These are phyloP conservation scores for Eledone cirrhosa DNA, from an alignment of 2,888 invertebrate species.

Conservation along the genomic window DNA sequence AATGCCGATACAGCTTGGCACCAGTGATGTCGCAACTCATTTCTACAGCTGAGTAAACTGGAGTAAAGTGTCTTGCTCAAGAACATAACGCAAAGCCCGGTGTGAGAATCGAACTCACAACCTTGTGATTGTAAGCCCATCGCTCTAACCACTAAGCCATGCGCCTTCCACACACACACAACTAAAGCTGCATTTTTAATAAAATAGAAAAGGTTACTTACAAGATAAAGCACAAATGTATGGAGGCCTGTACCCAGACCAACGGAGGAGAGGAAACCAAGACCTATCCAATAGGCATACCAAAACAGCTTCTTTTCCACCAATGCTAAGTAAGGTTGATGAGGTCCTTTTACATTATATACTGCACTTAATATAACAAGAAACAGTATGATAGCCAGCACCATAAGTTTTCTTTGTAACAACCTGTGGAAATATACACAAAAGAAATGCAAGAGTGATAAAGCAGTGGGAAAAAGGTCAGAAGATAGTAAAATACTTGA, in stretches of 20 bases:
- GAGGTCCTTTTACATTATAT: slow-evolving; percentile 75
- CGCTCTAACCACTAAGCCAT: too few relatives aligned
- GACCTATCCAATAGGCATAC: slow-evolving; percentile 90
- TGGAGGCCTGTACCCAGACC: slow-evolving; percentile 98
- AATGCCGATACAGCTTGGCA: too few relatives aligned
- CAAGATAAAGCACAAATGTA: slow-evolving; percentile 95
- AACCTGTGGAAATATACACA: background rate
- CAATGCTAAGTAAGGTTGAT: slow-evolving; percentile 69
- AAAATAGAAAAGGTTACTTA: slow-evolving; percentile 49
- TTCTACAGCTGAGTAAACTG: too few relatives aligned
- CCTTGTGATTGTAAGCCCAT: too few relatives aligned
- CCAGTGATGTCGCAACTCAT: too few relatives aligned
- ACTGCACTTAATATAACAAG: slow-evolving; percentile 69
- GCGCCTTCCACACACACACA: background rate
- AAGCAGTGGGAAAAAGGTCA: too few relatives aligned
- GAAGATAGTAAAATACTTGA: too few relatives aligned
- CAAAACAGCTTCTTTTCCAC: slow-evolving; percentile 70
- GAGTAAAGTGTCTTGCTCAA: too few relatives aligned
- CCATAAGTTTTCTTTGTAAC: slow-evolving; percentile 70
- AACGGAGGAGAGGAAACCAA: slow-evolving; percentile 96
- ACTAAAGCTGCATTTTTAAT: too few relatives aligned
- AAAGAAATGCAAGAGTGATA: too few relatives aligned
- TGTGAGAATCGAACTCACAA: too few relatives aligned
- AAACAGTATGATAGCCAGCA: slow-evolving; percentile 70
- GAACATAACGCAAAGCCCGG: too few relatives aligned